Evolutionary conservation across 1,140 invertebrate species (phyloP), one percentile per base, ranked within the genome.

Genomic region (Campoletis sonorensis): DNA sequence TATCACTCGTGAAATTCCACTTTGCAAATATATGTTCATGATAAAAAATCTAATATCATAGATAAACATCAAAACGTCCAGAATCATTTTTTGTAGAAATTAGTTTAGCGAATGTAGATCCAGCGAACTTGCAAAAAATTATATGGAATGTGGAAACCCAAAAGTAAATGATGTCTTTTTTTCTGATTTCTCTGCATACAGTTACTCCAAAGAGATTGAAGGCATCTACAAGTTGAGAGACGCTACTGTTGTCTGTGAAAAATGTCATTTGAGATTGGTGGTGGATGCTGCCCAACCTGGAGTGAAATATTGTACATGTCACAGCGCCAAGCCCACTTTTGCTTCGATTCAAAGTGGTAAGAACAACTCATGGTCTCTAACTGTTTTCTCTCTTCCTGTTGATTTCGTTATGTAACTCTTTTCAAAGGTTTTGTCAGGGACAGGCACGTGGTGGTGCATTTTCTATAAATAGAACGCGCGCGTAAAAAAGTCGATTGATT

Each of bases 211-310:
- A 18, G 94, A 92, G 88, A 92, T 94, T 68, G 92, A 92, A 73
- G 91, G 86, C 86, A 93, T 93, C 83, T 87, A 92, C 58, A 91
- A 84, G 85, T 90, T 93, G 75, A 92, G 87, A 86, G 90, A 93
- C 58, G 91, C 92, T 68, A 96, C 95, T 26, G 92, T 96, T 67
- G 89, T 93, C 61, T 95, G 95, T 86, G 87, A 91, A 10, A 86
- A 91, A 49, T 95, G 95, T 85, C 91, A 93, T 21, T 92, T 94
- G 82, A 89, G 95, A 70, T 89, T 94, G 11, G 88, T 94, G 5
- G 92, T 95, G 45, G 95, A 95, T 81, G 90, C 88, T 80, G 91
- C 91, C 79, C 91, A 92, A n/a, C 83, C 92, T 5, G 89, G 90
- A 37, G 85, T 94, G 40, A 84, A 89, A 1, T 95, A 95, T 87